Evolutionary conservation across 1,140 invertebrate genomes (phyloP), one percentile per base, ranked within the genome.

Genomic region (Drosophila ananassae): DNA sequence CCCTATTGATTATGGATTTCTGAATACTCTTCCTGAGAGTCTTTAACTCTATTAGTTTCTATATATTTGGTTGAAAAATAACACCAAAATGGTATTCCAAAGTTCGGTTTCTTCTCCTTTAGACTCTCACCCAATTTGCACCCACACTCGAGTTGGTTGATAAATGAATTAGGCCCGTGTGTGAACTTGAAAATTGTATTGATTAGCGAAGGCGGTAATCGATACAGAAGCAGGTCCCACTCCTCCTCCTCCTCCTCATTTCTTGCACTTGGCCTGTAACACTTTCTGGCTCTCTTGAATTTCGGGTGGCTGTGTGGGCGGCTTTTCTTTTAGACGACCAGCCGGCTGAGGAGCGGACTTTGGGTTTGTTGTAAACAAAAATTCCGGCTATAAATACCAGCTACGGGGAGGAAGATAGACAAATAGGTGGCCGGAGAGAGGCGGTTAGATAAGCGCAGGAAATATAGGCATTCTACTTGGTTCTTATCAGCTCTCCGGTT

Each of bases 131-230:
- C 6, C 8, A 22, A 17, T 56, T 68, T 10, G 41, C 66, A 71
- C 32, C 21, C 37, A 17, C 10, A 21, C 6, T 28, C 4, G 12
- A 32, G 30, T 8, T 34, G 22, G 62, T 24, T 56, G 71, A 39
- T 74, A 12, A 39, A 32, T 41, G 39, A 57, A 54, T 52, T 51
- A 52, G 39, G 44, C 67, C 64, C 57, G 73, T 60, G 44, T 61
- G 62, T 85, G 82, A 87, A 87, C 82, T 85, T 85, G 81, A 85
- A 85, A 82, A 25, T 0, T 64, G 47, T 76, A 80, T 77, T 77
- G 73, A 84, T 80, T 85, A 64, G 47, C 51, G 34, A 32, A 25
- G 54, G 54, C 47, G 48, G 50, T 55, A 55, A 75, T 75, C 34
- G 48, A 61, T 46, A 13, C 3, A 25, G 25, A 28, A 28, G 25